Evolutionary conservation across 37 sponge, comb jelly and placozoan species (phyloP), one percentile per base, ranked within the genome.

Genomic region (Aplysina aerophoba): DNA sequence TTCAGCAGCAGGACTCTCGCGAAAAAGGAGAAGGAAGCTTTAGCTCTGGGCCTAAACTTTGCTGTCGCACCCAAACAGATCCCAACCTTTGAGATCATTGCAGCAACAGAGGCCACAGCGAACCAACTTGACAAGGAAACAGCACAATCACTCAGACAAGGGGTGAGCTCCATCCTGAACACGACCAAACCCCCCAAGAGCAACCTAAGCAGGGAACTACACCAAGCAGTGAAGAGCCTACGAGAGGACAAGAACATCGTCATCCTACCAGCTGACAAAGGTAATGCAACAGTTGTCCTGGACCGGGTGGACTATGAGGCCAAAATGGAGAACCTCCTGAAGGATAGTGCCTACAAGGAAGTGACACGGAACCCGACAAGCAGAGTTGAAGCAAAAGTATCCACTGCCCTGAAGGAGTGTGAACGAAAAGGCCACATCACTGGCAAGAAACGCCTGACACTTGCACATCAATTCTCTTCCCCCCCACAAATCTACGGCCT

Each of bases 241-340:
- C 34, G 59, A 17, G 30, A 55, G 24, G 81, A 80, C 59, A 15
- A 55, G 16, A 14, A 80, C 58, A 80, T 80, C 30, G 81, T 80
- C 59, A 80, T 80, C 15, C 81, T 80, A 19, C 81, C 81, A 50
- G 81, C 81, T 24, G 81, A 80, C 30, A 80, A 80, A 55, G 81
- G 81, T n/a, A 80, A 80, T 24, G 31, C 81, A 50, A 80, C 81
- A 8, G 81, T 80, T 15, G 81, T 80, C 41, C 14, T 80, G 81
- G 31, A 80, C 81, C 34, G 31, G 30, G 13, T 28, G 8, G 81
- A 80, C 31, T 80, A 80, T 55, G 15, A 15, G 30, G 27, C 12
- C 30, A 80, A 80, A 31, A 80, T 80, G 58, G 31, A 55, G 20
- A 27, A 28, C 27, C 69, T 67, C 69, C 28, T 67, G 69, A 28